Conservation (phyloP, 2,888 invertebrate species). For the Trachelus troglodyta region DNA sequence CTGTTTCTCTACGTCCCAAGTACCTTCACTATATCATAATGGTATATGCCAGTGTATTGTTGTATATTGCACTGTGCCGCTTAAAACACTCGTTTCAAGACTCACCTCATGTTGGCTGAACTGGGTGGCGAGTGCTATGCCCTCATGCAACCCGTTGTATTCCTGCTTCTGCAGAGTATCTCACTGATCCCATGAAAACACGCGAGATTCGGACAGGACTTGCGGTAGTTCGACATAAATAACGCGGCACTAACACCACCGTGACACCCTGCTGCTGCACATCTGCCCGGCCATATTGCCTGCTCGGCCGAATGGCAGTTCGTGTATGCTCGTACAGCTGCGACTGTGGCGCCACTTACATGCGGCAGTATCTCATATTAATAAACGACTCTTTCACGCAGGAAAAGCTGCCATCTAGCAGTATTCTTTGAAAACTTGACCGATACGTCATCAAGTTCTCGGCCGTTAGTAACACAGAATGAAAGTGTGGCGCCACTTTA, state of each 20-base stretch:
- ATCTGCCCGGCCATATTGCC: conserved; percentile 64
- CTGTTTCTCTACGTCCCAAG: background rate
- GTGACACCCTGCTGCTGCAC: conserved; percentile 62
- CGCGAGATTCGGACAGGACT: conserved; percentile 64
- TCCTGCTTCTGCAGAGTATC: conserved; percentile 60
- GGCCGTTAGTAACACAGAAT: background rate
- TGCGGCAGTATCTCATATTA: background rate
- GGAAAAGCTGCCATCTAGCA: background rate
- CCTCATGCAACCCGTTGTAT: conserved; percentile 58
- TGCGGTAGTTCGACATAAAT: conserved; percentile 65
- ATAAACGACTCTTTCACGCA: background rate
- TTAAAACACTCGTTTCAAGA: conserved; percentile 25
- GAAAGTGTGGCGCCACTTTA: background rate
- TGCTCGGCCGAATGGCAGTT: conserved; percentile 15
- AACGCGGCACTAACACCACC: conserved; percentile 62
- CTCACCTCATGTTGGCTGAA: conserved; percentile 64
- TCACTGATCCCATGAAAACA: conserved; percentile 66
- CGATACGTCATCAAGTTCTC: background rate
- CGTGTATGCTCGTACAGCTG: background rate
- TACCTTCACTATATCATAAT: background rate
- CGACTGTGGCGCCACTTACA: background rate
- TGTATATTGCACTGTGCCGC: background rate
- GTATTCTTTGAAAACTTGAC: background rate
- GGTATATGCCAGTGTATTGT: background rate
- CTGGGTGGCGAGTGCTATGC: conserved; percentile 62